phyloP scores from a whole-genome alignment of 2,113 vertebrate genomes.

The Ptilorrhoa leucosticta region DNA sequence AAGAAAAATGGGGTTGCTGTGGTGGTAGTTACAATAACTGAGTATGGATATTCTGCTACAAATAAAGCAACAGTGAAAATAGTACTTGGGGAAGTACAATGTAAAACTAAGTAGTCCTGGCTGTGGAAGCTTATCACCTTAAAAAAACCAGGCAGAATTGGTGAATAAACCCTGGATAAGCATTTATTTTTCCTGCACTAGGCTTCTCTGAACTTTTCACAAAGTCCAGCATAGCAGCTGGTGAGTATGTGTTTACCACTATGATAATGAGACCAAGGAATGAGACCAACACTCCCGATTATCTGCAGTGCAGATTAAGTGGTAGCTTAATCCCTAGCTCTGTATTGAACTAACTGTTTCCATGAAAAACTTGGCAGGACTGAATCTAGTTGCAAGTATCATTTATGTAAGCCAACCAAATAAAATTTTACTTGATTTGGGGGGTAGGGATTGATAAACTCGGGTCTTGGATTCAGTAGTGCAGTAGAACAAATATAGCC shows the following conservation, averaged over 20 bases:
- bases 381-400: background rate
- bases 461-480: background rate
- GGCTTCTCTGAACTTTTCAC: background rate
- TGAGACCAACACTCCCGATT: background rate
- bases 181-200: background rate
- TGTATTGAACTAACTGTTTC: background rate
- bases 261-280: background rate
- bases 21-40: background rate
- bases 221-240: background rate
- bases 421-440: background rate
- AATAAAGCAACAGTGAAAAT: background rate
- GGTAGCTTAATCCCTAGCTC: background rate
- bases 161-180: background rate
- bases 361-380: background rate
- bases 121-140: background rate
- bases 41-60: background rate
- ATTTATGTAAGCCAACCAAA: background rate
- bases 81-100: background rate
- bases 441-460: background rate
- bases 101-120: background rate
- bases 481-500: background rate
- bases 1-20: background rate
- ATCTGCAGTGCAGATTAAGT: background rate
- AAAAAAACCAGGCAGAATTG: background rate
- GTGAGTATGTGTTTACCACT: background rate